Conservation (phyloP, 2,113 vertebrate species). For the Hiodon alosoides region DNA sequence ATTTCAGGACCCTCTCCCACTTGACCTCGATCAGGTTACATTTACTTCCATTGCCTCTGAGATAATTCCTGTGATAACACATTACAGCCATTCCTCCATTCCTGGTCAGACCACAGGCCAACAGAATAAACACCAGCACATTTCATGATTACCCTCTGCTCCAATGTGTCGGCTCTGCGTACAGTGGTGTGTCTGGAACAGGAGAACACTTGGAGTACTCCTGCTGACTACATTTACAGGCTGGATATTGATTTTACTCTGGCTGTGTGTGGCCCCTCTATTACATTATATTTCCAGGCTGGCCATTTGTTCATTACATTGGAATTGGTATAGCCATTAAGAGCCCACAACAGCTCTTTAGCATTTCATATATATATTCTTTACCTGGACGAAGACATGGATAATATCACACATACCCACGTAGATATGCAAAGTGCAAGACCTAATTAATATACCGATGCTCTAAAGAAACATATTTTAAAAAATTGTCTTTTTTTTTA, state of each 20-base stretch:
- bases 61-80: conserved; percentile 26
- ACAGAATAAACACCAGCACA: conserved; percentile 19
- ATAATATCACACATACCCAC: conserved; percentile 93
- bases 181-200: conserved; percentile 20
- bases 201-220: conserved; percentile 25
- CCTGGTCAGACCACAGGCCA: conserved; percentile 25
- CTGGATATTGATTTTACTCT: conserved; percentile 31
- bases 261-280: conserved; percentile 27
- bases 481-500: conserved; percentile 69
- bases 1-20: too few relatives aligned
- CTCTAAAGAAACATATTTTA: conserved; percentile 54
- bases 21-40: conserved; percentile 21
- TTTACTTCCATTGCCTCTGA: conserved; percentile 28
- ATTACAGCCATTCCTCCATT: conserved; percentile 21
- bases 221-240: conserved; percentile 18
- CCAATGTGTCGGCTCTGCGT: conserved; percentile 40
- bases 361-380: conserved; percentile 50
- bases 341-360: conserved; percentile 53
- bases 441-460: conserved; percentile 82
- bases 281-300: conserved; percentile 35
- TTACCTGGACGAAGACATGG: conserved; percentile 1
- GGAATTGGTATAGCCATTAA: conserved; percentile 45
- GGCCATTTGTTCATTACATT: conserved; percentile 39
- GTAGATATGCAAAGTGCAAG: conserved; percentile 95
- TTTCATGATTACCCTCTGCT: conserved; percentile 31